Conservation (phyloP, 2,797 vertebrate genomes). For the Hozukius guyotensis region DNA sequence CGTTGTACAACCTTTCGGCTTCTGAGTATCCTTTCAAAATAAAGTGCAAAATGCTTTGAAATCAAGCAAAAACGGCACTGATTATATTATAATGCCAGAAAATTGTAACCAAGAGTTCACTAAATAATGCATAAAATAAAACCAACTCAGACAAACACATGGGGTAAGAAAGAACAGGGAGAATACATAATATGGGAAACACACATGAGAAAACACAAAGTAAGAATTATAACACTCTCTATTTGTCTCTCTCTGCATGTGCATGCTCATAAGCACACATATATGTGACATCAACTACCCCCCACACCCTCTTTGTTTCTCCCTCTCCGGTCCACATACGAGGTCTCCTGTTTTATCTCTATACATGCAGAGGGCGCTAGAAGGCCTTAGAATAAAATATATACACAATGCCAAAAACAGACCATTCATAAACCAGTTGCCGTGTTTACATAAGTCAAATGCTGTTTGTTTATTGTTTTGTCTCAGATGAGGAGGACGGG, state of each 20-base stretch:
- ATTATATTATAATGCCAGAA: neutral
- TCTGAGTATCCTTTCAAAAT: neutral
- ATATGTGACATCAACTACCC: neutral
- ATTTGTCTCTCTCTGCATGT: neutral
- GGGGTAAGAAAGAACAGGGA: neutral
- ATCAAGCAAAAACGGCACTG: neutral
- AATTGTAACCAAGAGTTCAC: neutral
- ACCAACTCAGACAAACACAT: constrained; percentile 1
- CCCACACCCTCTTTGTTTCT: constrained; percentile 1
- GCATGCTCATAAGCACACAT: neutral
- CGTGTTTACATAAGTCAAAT: constrained; percentile 13
- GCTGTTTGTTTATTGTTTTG: constrained; percentile 46
- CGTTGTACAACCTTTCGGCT: neutral
- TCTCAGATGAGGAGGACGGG: constrained; percentile 74
- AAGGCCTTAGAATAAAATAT: neutral
- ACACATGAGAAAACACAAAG: neutral
- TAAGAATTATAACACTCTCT: neutral
- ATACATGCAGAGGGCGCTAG: constrained; percentile 29
- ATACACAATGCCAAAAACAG: neutral
- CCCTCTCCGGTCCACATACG: neutral
- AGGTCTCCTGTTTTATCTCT: neutral
- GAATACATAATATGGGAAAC: neutral
- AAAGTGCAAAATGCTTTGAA: neutral
- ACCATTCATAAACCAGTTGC: neutral
- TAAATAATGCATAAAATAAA: constrained; percentile 1